Evolutionary conservation across 2,888 invertebrate species (phyloP).

Genomic region (Lobophora halterata): DNA sequence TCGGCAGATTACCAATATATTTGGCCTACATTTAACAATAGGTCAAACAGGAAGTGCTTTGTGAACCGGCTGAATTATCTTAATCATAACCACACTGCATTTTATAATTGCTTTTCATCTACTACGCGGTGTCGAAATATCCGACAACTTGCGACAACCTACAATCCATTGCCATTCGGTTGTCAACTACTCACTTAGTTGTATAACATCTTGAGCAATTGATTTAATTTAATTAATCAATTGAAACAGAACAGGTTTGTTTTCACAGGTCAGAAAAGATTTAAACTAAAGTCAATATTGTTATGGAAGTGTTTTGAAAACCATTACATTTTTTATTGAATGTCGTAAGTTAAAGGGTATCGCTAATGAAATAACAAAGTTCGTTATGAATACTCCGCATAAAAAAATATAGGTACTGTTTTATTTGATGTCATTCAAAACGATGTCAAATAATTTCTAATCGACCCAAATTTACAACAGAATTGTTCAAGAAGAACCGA

Average conservation of each 20-base stretch:
- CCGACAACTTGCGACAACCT: conserved; percentile 63
- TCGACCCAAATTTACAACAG: conserved; percentile 51
- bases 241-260: conserved; percentile 18
- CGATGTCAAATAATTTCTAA: conserved; percentile 7
- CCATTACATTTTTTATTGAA: no score
- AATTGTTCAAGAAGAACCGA: conserved; percentile 58
- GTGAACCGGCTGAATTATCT: conserved; percentile 35
- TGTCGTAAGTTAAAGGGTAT: no score
- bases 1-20: conserved; percentile 21
- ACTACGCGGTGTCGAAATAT: conserved; percentile 65
- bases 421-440: no score
- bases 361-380: no score
- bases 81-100: conserved; percentile 41
- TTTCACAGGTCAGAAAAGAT: conserved; percentile 14
- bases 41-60: conserved; percentile 36
- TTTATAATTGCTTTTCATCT: conserved; percentile 26
- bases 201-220: conserved; percentile 69
- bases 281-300: conserved; percentile 7
- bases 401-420: no score
- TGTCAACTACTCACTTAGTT: conserved; percentile 64
- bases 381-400: no score
- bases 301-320: conserved; percentile 15
- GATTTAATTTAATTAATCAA: conserved; percentile 35
- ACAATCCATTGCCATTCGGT: conserved; percentile 57
- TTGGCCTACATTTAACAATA: conserved; percentile 17